phyloP scores from a whole-genome alignment of 2,888 invertebrate genomes.

The Spialia ferax region DNA sequence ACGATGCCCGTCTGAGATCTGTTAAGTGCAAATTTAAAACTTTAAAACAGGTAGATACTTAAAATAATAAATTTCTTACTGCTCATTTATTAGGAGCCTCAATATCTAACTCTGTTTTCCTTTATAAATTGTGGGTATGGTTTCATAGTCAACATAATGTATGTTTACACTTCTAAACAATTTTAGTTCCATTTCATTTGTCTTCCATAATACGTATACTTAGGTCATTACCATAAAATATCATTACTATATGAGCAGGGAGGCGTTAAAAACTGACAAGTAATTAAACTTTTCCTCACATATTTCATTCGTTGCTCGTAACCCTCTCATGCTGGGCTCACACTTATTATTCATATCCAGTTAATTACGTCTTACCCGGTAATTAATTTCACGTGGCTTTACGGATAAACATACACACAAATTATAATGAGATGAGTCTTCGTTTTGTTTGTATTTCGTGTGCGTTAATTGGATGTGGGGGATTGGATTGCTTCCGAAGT shows the following conservation, averaged over 20 bases:
- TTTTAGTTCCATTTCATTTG: too few relatives aligned
- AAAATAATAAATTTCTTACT: too few relatives aligned
- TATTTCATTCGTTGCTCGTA: not conserved
- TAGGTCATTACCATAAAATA: not conserved
- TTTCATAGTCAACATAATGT: too few relatives aligned
- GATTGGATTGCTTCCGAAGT: conserved; percentile 45
- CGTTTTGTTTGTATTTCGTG: conserved; percentile 51
- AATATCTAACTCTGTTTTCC: too few relatives aligned
- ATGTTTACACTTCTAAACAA: too few relatives aligned
- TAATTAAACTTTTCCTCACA: conserved; percentile 13
- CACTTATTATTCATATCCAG: conserved; percentile 47
- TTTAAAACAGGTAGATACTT: too few relatives aligned
- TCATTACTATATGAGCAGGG: not conserved
- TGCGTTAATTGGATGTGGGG: conserved; percentile 45
- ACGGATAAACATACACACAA: conserved; percentile 57
- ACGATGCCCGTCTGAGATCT: too few relatives aligned
- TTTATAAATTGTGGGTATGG: too few relatives aligned
- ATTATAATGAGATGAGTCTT: conserved; percentile 56
- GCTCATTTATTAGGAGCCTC: too few relatives aligned
- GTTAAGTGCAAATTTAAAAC: too few relatives aligned
- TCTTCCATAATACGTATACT: not conserved
- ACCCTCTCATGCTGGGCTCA: conserved; percentile 16
- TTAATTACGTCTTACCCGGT: conserved; percentile 54
- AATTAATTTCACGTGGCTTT: conserved; percentile 61
- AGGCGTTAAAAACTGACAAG: not conserved